phyloP scores from a whole-genome alignment of 2,113 vertebrate genomes.

The Poeciliopsis prolifica region DNA sequence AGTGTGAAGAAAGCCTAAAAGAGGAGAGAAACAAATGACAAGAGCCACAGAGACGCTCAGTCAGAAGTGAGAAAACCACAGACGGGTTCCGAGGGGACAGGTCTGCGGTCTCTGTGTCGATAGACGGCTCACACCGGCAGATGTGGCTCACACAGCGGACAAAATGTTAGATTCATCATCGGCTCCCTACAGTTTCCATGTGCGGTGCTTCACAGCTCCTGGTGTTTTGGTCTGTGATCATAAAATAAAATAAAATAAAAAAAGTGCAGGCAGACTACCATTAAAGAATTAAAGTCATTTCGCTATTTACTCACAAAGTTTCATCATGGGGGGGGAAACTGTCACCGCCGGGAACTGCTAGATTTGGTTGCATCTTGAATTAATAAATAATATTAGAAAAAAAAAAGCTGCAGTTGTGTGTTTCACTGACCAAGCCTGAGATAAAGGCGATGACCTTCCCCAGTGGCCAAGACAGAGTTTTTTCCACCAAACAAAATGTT shows the following conservation, averaged over 20 bases:
- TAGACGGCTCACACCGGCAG: slow-evolving; percentile 14
- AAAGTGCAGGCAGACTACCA: slow-evolving; percentile 1
- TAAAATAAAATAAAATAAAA: not conserved
- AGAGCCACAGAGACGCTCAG: slow-evolving; percentile 26
- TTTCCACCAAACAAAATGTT: not conserved
- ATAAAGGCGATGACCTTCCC: not conserved
- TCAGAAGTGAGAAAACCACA: slow-evolving; percentile 40
- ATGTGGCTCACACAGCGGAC: slow-evolving; percentile 7
- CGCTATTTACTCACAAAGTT: slow-evolving; percentile 37
- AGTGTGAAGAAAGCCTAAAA: slow-evolving; percentile 49
- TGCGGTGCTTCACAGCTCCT: not conserved
- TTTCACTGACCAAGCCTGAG: not conserved
- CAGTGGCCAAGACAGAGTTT: not conserved
- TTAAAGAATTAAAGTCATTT: slow-evolving; percentile 34
- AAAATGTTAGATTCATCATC: not conserved
- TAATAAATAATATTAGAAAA: not conserved
- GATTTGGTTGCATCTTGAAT: slow-evolving; percentile 31
- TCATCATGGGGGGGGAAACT: slow-evolving; percentile 34
- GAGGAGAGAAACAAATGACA: slow-evolving; percentile 16
- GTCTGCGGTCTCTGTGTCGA: slow-evolving; percentile 34
- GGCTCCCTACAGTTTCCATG: not conserved
- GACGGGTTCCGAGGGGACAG: slow-evolving; percentile 18
- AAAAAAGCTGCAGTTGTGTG: not conserved
- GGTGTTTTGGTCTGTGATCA: slow-evolving; percentile 2
- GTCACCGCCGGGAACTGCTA: slow-evolving; percentile 20